Percentiles rank a stretch among this genome's conserved stretches.
Conservation (phyloP, 2,888 invertebrate species). For the Chironomus tentans region DNA sequence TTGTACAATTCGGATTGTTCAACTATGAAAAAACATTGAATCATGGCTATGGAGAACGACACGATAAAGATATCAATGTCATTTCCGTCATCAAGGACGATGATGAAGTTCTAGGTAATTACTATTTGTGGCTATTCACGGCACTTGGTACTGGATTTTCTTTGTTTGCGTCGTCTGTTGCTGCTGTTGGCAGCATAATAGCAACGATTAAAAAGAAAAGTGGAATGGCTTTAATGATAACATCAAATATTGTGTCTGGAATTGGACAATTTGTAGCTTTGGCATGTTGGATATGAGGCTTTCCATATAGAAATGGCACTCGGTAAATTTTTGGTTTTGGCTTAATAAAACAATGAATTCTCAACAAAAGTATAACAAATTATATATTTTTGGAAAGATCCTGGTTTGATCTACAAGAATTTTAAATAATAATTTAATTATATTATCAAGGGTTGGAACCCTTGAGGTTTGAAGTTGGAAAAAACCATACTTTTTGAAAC, state of each 20-base stretch:
- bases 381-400: too few species aligned
- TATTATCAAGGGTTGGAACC: too few species aligned
- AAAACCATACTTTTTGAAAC: too few species aligned
- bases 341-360: too few species aligned
- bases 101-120: conserved; percentile 38
- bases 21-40: conserved; percentile 37
- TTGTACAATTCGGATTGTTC: conserved; percentile 77
- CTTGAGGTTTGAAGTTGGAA: too few species aligned
- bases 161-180: conserved; percentile 38
- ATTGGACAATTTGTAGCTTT: conserved; percentile 56
- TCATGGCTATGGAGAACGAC: conserved; percentile 7
- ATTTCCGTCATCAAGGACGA: conserved; percentile 38
- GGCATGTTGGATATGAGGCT: conserved; percentile 76
- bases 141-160: conserved; percentile 41
- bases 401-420: too few species aligned
- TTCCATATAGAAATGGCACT: too few species aligned
- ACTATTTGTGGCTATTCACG: conserved; percentile 40
- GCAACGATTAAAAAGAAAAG: conserved; percentile 40
- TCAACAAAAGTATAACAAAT: too few species aligned
- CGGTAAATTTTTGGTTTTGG: too few species aligned
- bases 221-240: conserved; percentile 38
- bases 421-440: too few species aligned
- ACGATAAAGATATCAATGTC: conserved; percentile 30
- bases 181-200: conserved; percentile 40
- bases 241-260: conserved; percentile 37